A percentile compares a stretch with the other conserved stretches of the same genome.
Evolutionary conservation across 2,113 vertebrate genomes (phyloP).

Genomic region (Xenopus laevis): DNA sequence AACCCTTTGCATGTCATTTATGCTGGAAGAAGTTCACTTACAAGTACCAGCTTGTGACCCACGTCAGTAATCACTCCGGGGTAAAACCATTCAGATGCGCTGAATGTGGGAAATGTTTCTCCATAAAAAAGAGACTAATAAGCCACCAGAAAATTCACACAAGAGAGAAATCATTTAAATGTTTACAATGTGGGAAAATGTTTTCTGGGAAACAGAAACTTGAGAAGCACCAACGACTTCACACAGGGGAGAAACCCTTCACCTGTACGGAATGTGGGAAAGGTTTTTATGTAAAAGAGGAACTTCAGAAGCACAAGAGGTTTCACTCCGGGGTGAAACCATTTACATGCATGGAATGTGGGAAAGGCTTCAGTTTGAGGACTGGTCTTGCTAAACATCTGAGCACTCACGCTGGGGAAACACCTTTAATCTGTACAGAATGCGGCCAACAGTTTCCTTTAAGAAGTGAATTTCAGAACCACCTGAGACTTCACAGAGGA

Average conservation of each 20-base stretch:
- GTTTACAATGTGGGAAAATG: constrained; percentile 49
- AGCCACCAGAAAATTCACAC: constrained; percentile 56
- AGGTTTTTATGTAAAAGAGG: too few species aligned
- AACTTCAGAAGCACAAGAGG: too few species aligned
- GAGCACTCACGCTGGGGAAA: constrained; percentile 54
- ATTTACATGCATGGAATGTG: too few species aligned
- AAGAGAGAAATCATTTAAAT: constrained; percentile 53
- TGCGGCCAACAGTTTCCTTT: constrained; percentile 59
- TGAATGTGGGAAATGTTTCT: constrained; percentile 52
- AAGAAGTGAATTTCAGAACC: too few species aligned
- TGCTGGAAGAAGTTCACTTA: too few species aligned
- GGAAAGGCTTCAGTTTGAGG: too few species aligned
- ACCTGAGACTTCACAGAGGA: too few species aligned
- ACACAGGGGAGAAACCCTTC: constrained; percentile 47
- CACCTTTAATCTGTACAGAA: constrained; percentile 54
- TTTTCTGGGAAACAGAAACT: constrained; percentile 54
- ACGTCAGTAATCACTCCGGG: too few species aligned
- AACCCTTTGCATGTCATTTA: too few species aligned
- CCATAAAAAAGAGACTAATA: constrained; percentile 51
- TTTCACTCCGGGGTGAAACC: too few species aligned
- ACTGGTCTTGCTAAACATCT: too few species aligned
- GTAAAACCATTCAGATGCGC: constrained; percentile 33
- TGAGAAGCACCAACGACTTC: constrained; percentile 53
- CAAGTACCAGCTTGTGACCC: too few species aligned
- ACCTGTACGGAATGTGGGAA: constrained; percentile 17